phyloP scores from a whole-genome alignment of 1,140 invertebrate genomes.

The Odontomachus brunneus region DNA sequence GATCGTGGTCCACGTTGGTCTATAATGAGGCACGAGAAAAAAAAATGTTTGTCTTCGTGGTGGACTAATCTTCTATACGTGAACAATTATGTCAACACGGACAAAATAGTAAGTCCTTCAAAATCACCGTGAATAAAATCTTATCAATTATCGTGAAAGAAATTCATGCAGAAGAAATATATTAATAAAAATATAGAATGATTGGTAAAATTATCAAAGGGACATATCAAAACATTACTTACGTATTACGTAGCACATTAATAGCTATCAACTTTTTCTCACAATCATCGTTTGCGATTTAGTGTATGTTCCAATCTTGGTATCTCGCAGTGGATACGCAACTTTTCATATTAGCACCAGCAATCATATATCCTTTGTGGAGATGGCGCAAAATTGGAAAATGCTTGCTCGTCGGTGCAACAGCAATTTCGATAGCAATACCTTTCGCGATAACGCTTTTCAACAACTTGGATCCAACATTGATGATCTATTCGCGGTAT shows the following conservation, averaged over 20 bases:
- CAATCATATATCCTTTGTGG: constrained; percentile 90
- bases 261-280: not conserved
- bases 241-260: too few species aligned
- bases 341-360: constrained; percentile 91
- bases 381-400: constrained; percentile 88
- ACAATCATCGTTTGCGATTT: constrained; percentile 63
- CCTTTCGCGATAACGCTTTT: constrained; percentile 88
- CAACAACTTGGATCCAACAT: constrained; percentile 88
- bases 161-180: not conserved
- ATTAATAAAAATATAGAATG: not conserved
- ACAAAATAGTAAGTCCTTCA: constrained; percentile 86
- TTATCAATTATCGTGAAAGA: not conserved
- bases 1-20: constrained; percentile 90
- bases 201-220: too few species aligned
- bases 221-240: too few species aligned
- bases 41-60: constrained; percentile 90
- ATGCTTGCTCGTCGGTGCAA: constrained; percentile 85
- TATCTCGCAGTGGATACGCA: constrained; percentile 96
- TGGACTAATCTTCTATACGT: constrained; percentile 94
- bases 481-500: constrained; percentile 89
- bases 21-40: constrained; percentile 87
- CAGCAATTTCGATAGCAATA: constrained; percentile 86
- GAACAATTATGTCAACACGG: constrained; percentile 92
- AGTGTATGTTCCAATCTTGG: constrained; percentile 97
- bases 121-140: not conserved